Conservation (phyloP, 2,113 vertebrate genomes). For the Ceyx margarethae region DNA sequence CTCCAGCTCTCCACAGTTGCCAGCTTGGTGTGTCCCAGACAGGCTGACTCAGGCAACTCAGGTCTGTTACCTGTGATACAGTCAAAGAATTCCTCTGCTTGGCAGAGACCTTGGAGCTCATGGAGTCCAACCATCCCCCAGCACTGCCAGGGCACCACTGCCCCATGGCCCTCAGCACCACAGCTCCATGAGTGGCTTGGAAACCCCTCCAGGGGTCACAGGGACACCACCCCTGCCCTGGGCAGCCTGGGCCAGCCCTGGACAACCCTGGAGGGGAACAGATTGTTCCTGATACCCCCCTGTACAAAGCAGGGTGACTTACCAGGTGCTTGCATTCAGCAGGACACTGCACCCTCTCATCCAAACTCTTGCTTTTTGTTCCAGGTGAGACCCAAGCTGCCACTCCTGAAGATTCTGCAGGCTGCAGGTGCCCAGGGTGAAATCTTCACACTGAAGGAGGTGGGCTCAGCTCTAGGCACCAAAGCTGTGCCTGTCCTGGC, state of each 20-base stretch:
- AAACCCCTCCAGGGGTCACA: neutral
- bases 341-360: neutral
- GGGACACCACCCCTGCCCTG: neutral
- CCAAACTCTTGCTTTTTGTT: neutral
- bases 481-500: too few species aligned
- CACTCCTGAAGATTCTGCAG: conserved; percentile 89
- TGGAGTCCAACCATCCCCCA: too few species aligned
- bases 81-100: too few species aligned
- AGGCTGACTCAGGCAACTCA: neutral
- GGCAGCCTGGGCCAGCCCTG: neutral
- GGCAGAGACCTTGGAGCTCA: too few species aligned
- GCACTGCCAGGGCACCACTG: too few species aligned
- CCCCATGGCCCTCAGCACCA: too few species aligned
- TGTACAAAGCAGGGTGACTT: fast-evolving
- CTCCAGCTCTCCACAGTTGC: neutral
- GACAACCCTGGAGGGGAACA: neutral
- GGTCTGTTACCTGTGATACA: neutral
- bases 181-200: neutral
- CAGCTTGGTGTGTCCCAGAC: neutral
- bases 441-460: conserved; percentile 93
- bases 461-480: conserved; percentile 16
- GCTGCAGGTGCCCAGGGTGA: conserved; percentile 91
- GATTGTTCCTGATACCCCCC: too few species aligned
- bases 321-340: neutral
- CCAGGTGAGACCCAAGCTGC: conserved; percentile 86